Percentiles rank a stretch among this genome's conserved stretches.
Conservation (phyloP, 1,140 invertebrate species). For the Drosophila lowei region DNA sequence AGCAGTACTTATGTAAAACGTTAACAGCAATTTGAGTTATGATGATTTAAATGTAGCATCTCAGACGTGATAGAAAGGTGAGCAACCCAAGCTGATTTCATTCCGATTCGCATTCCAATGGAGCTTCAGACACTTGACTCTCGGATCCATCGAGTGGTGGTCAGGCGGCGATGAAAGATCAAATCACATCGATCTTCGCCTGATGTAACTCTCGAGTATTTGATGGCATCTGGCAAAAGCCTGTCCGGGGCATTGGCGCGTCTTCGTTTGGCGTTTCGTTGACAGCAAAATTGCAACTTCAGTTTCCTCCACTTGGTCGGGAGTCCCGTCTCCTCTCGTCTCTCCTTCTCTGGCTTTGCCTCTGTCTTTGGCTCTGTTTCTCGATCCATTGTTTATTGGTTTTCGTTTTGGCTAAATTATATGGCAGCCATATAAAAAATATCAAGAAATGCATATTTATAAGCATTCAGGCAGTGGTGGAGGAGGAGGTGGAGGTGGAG, state of each 20-base stretch:
- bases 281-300: slow-evolving; percentile 80
- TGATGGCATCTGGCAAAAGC: slow-evolving; percentile 61
- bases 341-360: no score
- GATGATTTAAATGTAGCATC: slow-evolving; percentile 58
- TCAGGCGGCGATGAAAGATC: slow-evolving; percentile 52
- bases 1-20: slow-evolving; percentile 44
- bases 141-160: slow-evolving; percentile 31
- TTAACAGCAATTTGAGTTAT: slow-evolving; percentile 52
- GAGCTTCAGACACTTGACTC: slow-evolving; percentile 40
- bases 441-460: slow-evolving; percentile 79
- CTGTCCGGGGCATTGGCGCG: slow-evolving; percentile 36
- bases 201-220: slow-evolving; percentile 64
- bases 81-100: slow-evolving; percentile 15
- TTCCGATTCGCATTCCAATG: slow-evolving; percentile 11
- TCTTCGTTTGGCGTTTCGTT: slow-evolving; percentile 55
- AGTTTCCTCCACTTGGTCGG: slow-evolving; percentile 47
- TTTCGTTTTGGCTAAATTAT: slow-evolving; percentile 74
- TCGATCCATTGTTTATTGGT: slow-evolving; percentile 68
- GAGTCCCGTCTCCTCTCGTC: slow-evolving; percentile 20
- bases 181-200: slow-evolving; percentile 40
- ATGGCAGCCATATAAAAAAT: slow-evolving; percentile 58
- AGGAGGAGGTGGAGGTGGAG: slow-evolving; percentile 7
- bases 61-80: neutral
- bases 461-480: slow-evolving; percentile 45
- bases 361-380: no score